Evolutionary conservation across 2,888 invertebrate genomes (phyloP), one percentile per base, ranked within the genome.

Genomic region (Plagodis pulveraria): DNA sequence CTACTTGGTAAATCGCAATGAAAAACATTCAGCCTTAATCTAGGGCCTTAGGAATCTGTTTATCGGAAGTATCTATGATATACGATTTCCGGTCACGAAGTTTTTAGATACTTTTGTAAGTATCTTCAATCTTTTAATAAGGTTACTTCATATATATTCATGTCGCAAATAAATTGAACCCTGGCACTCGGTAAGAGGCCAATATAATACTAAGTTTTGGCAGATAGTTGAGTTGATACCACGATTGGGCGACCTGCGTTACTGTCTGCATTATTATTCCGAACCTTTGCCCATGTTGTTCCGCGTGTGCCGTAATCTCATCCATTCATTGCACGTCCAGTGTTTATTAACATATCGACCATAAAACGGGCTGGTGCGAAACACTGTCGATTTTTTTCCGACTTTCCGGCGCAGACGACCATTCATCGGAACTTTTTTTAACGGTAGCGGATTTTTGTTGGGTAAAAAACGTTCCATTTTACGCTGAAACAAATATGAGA

Each of bases 331-430:
- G 78, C 88, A 86, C 86, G 89, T 85, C 81, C 79, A 78, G 77
- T 86, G 82, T 89, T 87, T 88, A 89, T 89, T 90, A 89, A 87
- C 88, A 88, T 89, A 90, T 87, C 83, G 84, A 77, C 83, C 80
- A 86, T 87, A 85, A 86, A 87, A 80, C 81, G 80, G 77, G 74
- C 77, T 77, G 79, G 80, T 80, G 82, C 78, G 81, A 81, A 81
- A 80, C 80, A 79, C 73, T 77, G 79, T 74, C 77, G 79, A 81
- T 86, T 87, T 87, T n/a, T 88, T 87, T 85, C 50, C 78, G 71
- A 80, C 71, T 80, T 82, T 81, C 81, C 83, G 73, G 76, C 77
- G 76, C 83, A 83, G 84, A 82, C 83, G 77, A 80, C 81, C 77
- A 76, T 86, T 87, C 82, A 82, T 72, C 70, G 76, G 64, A 66